Evolutionary conservation across 2,113 vertebrate species (phyloP).

Genomic region (Setophaga petechia): DNA sequence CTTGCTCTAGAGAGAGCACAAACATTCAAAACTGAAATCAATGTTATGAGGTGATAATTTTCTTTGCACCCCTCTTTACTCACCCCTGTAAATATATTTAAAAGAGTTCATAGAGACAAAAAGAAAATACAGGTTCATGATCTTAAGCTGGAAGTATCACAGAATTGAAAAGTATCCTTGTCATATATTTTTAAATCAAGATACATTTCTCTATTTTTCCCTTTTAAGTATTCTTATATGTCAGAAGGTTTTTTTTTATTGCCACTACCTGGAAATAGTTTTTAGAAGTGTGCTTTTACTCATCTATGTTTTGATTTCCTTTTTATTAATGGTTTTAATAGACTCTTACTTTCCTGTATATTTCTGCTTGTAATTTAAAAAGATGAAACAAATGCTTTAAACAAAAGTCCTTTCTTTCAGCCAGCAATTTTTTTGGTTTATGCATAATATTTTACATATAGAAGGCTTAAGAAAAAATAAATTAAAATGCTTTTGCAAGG

Average conservation of each 20-base stretch:
- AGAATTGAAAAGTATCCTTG: background rate
- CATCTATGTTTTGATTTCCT: slow-evolving; percentile 69
- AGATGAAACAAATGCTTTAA: slow-evolving; percentile 67
- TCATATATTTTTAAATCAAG: background rate
- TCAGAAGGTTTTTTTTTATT: slow-evolving; percentile 5
- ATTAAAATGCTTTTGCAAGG: slow-evolving; percentile 64
- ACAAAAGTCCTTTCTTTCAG: slow-evolving; percentile 50
- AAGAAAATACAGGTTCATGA: accelerated
- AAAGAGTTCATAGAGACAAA: background rate
- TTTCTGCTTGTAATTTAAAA: slow-evolving; percentile 58
- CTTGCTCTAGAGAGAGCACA: background rate
- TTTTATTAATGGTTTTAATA: slow-evolving; percentile 63
- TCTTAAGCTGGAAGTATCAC: background rate
- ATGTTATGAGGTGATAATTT: background rate
- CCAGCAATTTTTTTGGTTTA: slow-evolving; percentile 39
- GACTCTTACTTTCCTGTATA: slow-evolving; percentile 53
- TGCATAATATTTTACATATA: background rate
- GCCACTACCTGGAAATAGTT: slow-evolving; percentile 52
- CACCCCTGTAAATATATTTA: background rate
- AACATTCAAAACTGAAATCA: background rate
- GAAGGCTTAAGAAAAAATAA: slow-evolving; percentile 58
- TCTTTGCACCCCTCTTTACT: background rate
- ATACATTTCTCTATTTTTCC: background rate
- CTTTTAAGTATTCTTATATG: background rate
- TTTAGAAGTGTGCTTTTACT: slow-evolving; percentile 64